Evolutionary conservation across 1,140 invertebrate genomes (phyloP).

Genomic region (Nebria ingens): DNA sequence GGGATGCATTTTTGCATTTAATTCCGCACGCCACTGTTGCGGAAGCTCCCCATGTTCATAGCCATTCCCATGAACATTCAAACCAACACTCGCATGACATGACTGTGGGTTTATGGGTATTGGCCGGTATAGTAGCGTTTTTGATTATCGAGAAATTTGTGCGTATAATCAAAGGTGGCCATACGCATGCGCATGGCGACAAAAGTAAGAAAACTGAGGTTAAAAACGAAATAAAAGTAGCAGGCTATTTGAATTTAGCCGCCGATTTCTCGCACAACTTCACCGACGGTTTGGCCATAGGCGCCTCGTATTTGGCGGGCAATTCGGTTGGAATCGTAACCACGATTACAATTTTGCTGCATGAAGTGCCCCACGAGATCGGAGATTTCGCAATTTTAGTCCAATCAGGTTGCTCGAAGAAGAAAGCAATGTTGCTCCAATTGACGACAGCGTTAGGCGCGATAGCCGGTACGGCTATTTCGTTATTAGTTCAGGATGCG

Average conservation of each 20-base stretch:
- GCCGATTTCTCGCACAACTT: conserved; percentile 96
- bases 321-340: conserved; percentile 73
- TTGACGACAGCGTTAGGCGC: conserved; percentile 90
- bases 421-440: conserved; percentile 86
- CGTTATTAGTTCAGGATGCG: conserved; percentile 66
- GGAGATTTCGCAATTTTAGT: conserved; percentile 96
- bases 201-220: conserved; percentile 25
- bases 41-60: conserved; percentile 35
- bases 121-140: conserved; percentile 86
- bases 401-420: conserved; percentile 82
- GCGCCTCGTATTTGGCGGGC: conserved; percentile 90
- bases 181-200: conserved; percentile 44
- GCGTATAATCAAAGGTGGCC: conserved; percentile 73
- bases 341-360: conserved; percentile 86
- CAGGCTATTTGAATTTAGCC: conserved; percentile 87
- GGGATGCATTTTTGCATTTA: conserved; percentile 92
- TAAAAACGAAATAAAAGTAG: conserved; percentile 71
- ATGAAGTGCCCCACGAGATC: conserved; percentile 97
- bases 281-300: conserved; percentile 93
- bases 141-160: conserved; percentile 89
- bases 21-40: conserved; percentile 86
- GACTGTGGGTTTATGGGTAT: conserved; percentile 78
- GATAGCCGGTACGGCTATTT: conserved; percentile 78
- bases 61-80: conserved; percentile 43
- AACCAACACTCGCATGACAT: conserved; percentile 57